Evolutionary conservation across 2,113 vertebrate species (phyloP).

Genomic region (human): DNA sequence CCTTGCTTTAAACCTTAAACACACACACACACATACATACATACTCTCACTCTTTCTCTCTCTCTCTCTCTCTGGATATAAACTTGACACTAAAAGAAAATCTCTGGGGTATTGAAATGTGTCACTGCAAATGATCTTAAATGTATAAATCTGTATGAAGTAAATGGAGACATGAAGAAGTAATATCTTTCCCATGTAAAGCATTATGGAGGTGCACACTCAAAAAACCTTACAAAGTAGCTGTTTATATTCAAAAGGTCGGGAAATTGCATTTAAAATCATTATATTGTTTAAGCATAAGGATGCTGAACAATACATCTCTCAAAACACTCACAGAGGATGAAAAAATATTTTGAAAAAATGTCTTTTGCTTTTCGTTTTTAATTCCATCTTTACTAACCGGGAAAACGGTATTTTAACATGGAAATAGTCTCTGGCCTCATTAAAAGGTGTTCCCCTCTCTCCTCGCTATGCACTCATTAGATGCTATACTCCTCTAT

Average conservation of each 20-base stretch:
- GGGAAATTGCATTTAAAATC: not conserved
- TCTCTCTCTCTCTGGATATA: not conserved
- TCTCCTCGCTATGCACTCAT: not conserved
- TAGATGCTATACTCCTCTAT: not conserved
- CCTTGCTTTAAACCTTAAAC: constrained; percentile 20
- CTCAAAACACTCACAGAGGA: not conserved
- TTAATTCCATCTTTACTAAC: not conserved
- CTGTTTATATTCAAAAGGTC: not conserved
- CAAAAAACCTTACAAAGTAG: not conserved
- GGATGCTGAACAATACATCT: not conserved
- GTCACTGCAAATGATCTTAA: not conserved
- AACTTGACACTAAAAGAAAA: constrained; percentile 19
- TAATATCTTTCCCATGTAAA: constrained; percentile 20
- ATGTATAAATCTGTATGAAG: not conserved
- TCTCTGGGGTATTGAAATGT: constrained; percentile 18
- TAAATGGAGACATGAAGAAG: constrained; percentile 11
- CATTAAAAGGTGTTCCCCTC: not conserved
- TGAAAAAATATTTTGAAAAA: not conserved
- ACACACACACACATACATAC: too few species aligned
- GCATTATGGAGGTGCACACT: not conserved
- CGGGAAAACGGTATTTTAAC: not conserved
- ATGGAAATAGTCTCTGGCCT: not conserved
- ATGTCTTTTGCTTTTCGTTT: not conserved
- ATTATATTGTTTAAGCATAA: constrained; percentile 16
- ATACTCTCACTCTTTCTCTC: not conserved